A percentile compares a stretch with the other conserved stretches of the same genome.
Evolutionary conservation across 2,888 invertebrate species (phyloP).

Genomic region (Lapara coniferarum): DNA sequence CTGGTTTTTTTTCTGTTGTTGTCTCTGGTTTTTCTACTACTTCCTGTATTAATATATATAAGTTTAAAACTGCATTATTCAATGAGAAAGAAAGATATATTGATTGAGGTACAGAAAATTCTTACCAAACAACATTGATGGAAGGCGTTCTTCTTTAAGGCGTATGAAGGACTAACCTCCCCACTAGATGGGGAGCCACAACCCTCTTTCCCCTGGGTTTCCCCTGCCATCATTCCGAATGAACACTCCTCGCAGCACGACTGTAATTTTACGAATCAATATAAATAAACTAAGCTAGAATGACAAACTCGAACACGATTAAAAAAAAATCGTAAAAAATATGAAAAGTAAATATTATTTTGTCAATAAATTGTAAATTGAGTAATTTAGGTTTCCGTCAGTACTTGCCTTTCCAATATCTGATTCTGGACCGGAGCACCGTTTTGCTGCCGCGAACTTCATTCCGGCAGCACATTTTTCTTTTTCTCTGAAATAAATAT

Average conservation of each 20-base stretch:
- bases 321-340: no score
- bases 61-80: no score
- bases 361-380: no score
- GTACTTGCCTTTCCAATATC: conserved; percentile 65
- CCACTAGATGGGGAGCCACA: conserved; percentile 54
- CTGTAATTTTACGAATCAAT: conserved; percentile 42
- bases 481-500: conserved; percentile 55
- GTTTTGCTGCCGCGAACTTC: conserved; percentile 53
- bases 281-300: no score
- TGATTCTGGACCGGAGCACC: conserved; percentile 54
- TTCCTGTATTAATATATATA: conserved; percentile 48
- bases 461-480: conserved; percentile 63
- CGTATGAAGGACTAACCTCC: conserved; percentile 46
- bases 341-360: no score
- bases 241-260: conserved; percentile 73
- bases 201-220: conserved; percentile 51
- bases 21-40: conserved; percentile 55
- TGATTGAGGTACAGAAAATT: no score
- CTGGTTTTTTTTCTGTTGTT: conserved; percentile 47
- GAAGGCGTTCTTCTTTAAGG: conserved; percentile 60
- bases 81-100: no score
- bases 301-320: no score
- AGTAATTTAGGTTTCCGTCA: background rate
- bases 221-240: conserved; percentile 60
- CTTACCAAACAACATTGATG: conserved; percentile 68